Percentiles rank a stretch among this genome's conserved stretches.
Conservation (phyloP, 35 echinoderm and acorn worm species). For the Ptychodera flava region DNA sequence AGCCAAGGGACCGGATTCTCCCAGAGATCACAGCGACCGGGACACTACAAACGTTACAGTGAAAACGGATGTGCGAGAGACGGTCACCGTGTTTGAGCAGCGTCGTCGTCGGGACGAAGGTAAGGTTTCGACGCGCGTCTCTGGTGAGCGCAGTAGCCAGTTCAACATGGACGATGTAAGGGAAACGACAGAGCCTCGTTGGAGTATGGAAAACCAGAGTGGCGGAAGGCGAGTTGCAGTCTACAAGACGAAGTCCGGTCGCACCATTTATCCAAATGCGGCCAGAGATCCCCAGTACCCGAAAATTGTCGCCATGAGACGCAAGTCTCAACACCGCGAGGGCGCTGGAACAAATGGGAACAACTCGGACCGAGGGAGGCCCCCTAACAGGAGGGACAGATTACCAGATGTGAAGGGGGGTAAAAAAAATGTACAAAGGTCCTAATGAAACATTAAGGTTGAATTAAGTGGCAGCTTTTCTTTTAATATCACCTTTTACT, state of each 20-base stretch:
- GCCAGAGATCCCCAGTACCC: constrained; percentile 17
- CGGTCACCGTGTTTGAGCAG: background rate
- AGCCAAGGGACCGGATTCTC: background rate
- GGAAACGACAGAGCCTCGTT: background rate
- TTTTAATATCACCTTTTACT: too few relatives aligned
- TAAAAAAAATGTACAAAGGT: too few relatives aligned
- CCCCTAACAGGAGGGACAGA: too few relatives aligned
- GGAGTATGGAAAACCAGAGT: background rate
- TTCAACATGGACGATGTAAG: background rate
- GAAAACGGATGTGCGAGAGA: background rate
- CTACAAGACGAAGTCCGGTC: constrained; percentile 29
- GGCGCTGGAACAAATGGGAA: too few relatives aligned
- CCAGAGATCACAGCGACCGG: background rate
- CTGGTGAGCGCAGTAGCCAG: background rate
- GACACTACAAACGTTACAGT: background rate
- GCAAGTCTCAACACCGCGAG: constrained; percentile 5
- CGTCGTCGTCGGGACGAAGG: background rate
- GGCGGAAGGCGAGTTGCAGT: background rate
- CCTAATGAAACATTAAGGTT: too few relatives aligned
- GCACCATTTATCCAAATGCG: constrained; percentile 24
- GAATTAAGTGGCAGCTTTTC: too few relatives aligned
- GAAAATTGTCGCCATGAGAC: constrained; percentile 16
- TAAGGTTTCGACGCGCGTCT: background rate
- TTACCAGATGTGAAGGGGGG: too few relatives aligned
- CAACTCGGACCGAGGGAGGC: too few relatives aligned